Percentiles rank a stretch among this genome's conserved stretches.
phyloP scores from a whole-genome alignment of 2,113 vertebrate species.

The Notechis scutatus region DNA sequence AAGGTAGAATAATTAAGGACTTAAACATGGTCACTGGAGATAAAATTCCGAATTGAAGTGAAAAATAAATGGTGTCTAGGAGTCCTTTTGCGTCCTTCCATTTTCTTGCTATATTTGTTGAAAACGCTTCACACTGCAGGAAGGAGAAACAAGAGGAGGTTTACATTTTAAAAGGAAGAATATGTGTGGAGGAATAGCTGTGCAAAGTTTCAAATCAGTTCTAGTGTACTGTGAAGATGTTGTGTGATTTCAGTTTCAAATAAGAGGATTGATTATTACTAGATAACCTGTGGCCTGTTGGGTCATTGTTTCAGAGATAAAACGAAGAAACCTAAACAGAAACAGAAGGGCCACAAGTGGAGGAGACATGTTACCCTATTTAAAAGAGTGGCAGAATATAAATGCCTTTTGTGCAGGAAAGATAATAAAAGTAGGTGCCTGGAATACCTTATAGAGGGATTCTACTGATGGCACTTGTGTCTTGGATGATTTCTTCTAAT shows the following conservation, averaged over 20 bases:
- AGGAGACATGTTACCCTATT: background rate
- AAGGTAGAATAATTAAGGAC: fast-evolving
- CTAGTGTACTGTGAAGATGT: background rate
- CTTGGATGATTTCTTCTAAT: background rate
- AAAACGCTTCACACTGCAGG: background rate
- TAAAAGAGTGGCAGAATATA: background rate
- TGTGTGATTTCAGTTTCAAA: background rate
- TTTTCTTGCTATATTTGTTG: background rate
- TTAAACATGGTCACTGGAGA: background rate
- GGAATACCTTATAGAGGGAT: background rate
- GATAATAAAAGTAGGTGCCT: background rate
- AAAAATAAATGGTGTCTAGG: background rate
- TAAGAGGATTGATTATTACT: no score
- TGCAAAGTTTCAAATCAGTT: background rate
- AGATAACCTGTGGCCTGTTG: no score
- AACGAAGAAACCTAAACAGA: no score
- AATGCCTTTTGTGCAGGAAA: background rate
- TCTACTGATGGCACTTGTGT: background rate
- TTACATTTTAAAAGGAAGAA: background rate
- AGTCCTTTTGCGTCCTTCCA: background rate
- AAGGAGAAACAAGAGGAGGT: background rate
- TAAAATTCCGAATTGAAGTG: background rate
- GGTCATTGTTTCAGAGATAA: no score
- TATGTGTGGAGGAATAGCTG: background rate
- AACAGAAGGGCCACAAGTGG: no score